Percentiles rank a stretch among this genome's conserved stretches.
phyloP scores from a whole-genome alignment of 2,797 vertebrate genomes.

The Enoplosus armatus region DNA sequence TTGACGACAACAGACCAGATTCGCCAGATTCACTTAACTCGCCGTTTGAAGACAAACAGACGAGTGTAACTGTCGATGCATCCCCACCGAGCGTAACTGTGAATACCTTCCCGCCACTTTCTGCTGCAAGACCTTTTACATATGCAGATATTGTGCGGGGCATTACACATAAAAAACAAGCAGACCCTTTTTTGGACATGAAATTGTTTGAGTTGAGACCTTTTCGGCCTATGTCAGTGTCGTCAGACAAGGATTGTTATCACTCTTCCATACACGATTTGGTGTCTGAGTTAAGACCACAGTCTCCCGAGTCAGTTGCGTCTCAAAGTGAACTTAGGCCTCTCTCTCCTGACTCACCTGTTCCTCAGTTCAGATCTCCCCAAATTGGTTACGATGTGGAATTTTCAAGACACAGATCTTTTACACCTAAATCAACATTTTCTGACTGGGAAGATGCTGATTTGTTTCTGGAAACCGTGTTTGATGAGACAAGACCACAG shows the following conservation, averaged over 20 bases:
- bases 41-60: neutral
- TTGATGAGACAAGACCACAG: too few species aligned
- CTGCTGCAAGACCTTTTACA: neutral
- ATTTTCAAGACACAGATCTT: constrained; percentile 3
- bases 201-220: neutral
- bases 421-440: constrained; percentile 40
- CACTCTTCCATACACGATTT: neutral
- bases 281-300: neutral
- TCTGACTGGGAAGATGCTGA: constrained; percentile 57
- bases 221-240: neutral
- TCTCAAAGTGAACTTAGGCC: too few species aligned
- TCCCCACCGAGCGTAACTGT: neutral
- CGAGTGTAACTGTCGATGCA: neutral
- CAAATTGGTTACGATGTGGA: neutral
- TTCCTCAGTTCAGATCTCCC: constrained; percentile 20
- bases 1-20: constrained; percentile 21
- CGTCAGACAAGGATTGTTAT: neutral
- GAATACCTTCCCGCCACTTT: too few species aligned
- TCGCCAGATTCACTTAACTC: constrained; percentile 9
- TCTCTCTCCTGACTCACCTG: too few species aligned
- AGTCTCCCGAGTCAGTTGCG: neutral
- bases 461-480: too few species aligned
- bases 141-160: constrained; percentile 34
- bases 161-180: neutral
- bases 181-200: neutral